Evolutionary conservation across 2,888 invertebrate genomes (phyloP).

Genomic region (Troides oblongomaculatus): DNA sequence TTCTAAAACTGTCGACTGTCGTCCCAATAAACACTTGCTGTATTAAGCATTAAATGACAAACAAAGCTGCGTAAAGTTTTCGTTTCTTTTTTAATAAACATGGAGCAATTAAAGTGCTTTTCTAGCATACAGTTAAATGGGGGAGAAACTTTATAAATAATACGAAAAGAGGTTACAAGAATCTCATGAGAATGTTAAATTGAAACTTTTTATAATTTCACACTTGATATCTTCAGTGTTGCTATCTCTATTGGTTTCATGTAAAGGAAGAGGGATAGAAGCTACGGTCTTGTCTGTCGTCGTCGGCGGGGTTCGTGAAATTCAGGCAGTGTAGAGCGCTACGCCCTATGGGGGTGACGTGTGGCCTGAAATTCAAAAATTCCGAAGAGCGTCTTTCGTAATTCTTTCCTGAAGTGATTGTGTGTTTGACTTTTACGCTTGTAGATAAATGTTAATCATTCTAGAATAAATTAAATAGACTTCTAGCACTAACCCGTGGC

Average conservation of each 20-base stretch:
- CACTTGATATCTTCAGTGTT: constrained; percentile 14
- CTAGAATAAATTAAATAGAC: constrained; percentile 4
- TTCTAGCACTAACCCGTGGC: neutral
- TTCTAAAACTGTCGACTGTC: too few relatives aligned
- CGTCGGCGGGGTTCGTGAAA: constrained; percentile 22
- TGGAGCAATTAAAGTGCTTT: too few relatives aligned
- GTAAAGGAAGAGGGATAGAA: constrained; percentile 22
- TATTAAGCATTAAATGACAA: too few relatives aligned
- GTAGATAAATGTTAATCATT: constrained; percentile 3
- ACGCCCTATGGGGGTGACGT: constrained; percentile 10
- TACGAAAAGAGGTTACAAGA: neutral
- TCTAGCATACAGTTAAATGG: too few relatives aligned
- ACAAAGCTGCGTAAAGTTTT: too few relatives aligned
- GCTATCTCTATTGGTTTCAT: constrained; percentile 12
- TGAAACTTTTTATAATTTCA: constrained; percentile 25
- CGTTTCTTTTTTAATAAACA: too few relatives aligned
- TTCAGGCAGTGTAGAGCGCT: constrained; percentile 19
- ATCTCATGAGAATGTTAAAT: constrained; percentile 16
- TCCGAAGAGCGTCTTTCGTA: constrained; percentile 18
- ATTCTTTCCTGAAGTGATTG: constrained; percentile 21
- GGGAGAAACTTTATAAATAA: neutral
- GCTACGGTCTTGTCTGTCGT: constrained; percentile 9
- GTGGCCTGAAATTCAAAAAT: constrained; percentile 2
- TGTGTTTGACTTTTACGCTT: constrained; percentile 10
- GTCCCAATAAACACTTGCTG: too few relatives aligned